Evolutionary conservation across 2,888 invertebrate genomes (phyloP), one percentile per base, ranked within the genome.

Genomic region (Stomorhina lunata): DNA sequence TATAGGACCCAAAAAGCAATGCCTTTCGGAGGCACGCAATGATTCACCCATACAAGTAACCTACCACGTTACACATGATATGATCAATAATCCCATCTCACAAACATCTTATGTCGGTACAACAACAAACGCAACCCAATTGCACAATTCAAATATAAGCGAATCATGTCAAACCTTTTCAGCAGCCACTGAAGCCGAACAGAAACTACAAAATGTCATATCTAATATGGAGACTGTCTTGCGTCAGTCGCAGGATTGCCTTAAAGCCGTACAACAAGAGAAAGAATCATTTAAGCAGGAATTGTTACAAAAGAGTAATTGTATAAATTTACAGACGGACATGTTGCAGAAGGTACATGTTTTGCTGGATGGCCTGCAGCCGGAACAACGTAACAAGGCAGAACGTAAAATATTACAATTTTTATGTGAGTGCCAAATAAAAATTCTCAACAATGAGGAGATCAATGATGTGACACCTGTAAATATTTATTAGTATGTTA

Each of bases 371-470:
- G 88, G 86, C 0, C 75, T 89, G 1, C 84, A 75, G 12, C 48
- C 77, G 7, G 81, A 85, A 3, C 85, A 89, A 29, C 86, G 87
- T 1, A 40, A 80, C 0, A 85, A 79, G 22, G 90, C 89, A 3
- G 90, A 90, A 68, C 86, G 87, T 0, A 88, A 90, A 82, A 90
- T 89, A 72, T 69, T 90, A n/a, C 87, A 88, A 77, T 89, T 89
- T 63, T 81, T 89, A 2, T 90, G 89, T 45, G 90, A 89, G 82
- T 89, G 89, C 15, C 89, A 90, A 84, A 90, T 90, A 12, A 88
- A 87, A 73, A 86, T 86, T 1, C 71, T 89, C 29, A 89, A 88
- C 63, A 88, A 90, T 1, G 87, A 88, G 48, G 87, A 87, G 34
- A 87, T 89, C 34, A 88, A 87, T n/a, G 90, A 89, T 84, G 86